Conservation (phyloP, 2,797 vertebrate genomes). For the Novumbra hubbsi region DNA sequence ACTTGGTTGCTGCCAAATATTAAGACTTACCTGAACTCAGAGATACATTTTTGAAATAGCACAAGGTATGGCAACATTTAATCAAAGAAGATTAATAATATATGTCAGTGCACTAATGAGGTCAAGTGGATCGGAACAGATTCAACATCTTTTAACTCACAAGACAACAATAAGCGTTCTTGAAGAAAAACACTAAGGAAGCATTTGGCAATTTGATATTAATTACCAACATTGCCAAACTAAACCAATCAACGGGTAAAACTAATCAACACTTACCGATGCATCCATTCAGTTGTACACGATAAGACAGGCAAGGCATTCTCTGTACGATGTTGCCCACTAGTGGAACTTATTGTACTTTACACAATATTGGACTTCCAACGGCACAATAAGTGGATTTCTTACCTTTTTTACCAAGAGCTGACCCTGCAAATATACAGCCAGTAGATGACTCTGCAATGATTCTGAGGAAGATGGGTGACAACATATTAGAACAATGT, state of each 20-base stretch:
- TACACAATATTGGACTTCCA: not conserved
- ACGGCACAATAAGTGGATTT: not conserved
- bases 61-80: too few relatives aligned
- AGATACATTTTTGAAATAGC: too few relatives aligned
- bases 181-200: not conserved
- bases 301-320: not conserved
- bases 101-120: too few relatives aligned
- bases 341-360: slow-evolving; percentile 20
- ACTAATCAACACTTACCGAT: not conserved
- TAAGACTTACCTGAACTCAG: too few relatives aligned
- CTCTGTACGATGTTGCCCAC: slow-evolving; percentile 24
- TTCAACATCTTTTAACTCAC: not conserved
- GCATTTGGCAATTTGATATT: not conserved
- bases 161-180: not conserved
- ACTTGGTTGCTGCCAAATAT: too few relatives aligned
- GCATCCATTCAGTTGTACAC: not conserved
- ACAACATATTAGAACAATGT: slow-evolving; percentile 3
- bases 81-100: too few relatives aligned
- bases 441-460: slow-evolving; percentile 94
- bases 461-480: slow-evolving; percentile 70
- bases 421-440: slow-evolving; percentile 92
- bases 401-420: slow-evolving; percentile 95
- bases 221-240: not conserved
- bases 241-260: not conserved
- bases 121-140: too few relatives aligned